Evolutionary conservation across 1,140 invertebrate genomes (phyloP), one percentile per base, ranked within the genome.

Genomic region (Sitobion miscanthi): DNA sequence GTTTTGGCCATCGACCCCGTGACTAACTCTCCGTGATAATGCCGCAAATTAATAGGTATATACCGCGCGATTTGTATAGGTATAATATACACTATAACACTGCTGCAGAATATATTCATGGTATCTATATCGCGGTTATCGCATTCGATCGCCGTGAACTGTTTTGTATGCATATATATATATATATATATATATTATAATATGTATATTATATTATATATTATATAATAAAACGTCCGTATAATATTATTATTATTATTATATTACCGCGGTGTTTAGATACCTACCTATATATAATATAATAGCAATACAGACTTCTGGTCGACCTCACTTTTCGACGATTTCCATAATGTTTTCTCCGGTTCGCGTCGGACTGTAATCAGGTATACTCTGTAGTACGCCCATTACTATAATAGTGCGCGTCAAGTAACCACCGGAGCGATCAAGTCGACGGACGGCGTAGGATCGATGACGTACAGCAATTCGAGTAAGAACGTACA

Each of bases 1-100:
- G 25, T 87, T 87, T 87, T 87, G 85, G 83, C 42, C 83, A 47
- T 87, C 85, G 42, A 87, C 85, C 42, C 42, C 85, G 85, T 47
- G 25, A 87, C 85, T n/a, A 47, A 45, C 85, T 47, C 42, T 30
- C 83, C 38, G 38, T 85, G 23, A 85, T 42, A 42, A 85, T 42
- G 21, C 38, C 42, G 38, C 38, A 85, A 85, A 85, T 85, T 42
- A 42, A 85, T 42, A 25, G 38, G 38, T 42, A 85, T 45, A 85
- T 85, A 42, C 42, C 38, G 83, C 83, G 25, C 85, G 62, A n/a
- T 77, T 17, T 77, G n/a, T 77, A n/a, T n/a, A 49, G 25, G 30
- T 47, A n/a, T 45, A 85, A 49, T n/a, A 30, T 47, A 49, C n/a
- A 14, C 3, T 49, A 47, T 45, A 30, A n/a, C 14, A n/a, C 17